Percentiles rank a stretch among this genome's conserved stretches.
phyloP scores from a whole-genome alignment of 2,797 vertebrate species.

The Petrocephalus schoutedeni region DNA sequence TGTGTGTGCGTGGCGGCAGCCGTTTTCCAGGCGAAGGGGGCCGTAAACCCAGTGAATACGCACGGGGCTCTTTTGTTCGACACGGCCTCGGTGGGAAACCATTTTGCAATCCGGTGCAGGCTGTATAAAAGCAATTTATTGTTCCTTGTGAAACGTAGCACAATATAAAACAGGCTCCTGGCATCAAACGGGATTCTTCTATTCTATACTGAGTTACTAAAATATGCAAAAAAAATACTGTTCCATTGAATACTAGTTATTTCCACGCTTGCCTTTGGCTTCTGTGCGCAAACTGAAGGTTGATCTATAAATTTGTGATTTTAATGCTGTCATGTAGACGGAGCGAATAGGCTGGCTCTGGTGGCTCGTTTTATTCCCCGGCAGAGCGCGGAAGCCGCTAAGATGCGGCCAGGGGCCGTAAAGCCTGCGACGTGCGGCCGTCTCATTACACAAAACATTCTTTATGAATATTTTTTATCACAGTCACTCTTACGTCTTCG shows the following conservation, averaged over 20 bases:
- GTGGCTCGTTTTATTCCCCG: neutral
- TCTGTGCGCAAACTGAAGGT: neutral
- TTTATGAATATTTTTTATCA: neutral
- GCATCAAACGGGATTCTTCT: neutral
- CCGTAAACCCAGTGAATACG: neutral
- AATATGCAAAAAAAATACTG: neutral
- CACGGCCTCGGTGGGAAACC: neutral
- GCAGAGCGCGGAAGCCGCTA: neutral
- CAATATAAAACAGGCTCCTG: neutral
- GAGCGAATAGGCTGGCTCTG: neutral
- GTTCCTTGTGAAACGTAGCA: neutral
- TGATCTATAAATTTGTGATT: neutral
- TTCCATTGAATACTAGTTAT: neutral
- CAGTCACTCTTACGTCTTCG: neutral
- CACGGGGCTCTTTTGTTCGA: neutral
- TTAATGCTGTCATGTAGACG: constrained; percentile 3
- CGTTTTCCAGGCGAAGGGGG: neutral
- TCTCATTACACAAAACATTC: neutral
- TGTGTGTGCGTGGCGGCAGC: neutral
- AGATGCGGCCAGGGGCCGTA: neutral
- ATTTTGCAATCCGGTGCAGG: neutral
- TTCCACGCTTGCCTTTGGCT: neutral
- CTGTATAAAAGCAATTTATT: constrained; percentile 9
- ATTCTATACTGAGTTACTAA: neutral
- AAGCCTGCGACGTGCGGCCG: neutral